phyloP scores from a whole-genome alignment of 2,888 invertebrate genomes.

The Cosmia pyralina region DNA sequence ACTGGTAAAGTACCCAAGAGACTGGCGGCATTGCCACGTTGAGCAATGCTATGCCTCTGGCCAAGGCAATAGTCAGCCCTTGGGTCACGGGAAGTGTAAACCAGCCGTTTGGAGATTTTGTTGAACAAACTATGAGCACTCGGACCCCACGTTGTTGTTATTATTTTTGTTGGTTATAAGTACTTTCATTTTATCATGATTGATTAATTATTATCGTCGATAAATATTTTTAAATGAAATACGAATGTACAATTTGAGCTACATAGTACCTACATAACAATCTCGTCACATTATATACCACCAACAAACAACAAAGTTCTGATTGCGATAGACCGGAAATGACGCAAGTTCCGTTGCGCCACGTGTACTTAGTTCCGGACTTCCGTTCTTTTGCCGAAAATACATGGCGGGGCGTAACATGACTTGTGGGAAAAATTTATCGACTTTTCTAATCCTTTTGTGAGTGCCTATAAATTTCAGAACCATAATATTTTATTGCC shows the following conservation, averaged over 20 bases:
- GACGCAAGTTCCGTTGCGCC: slow-evolving; percentile 71
- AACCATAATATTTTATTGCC: slow-evolving; percentile 19
- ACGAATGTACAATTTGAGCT: background rate
- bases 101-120: too few species aligned
- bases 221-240: background rate
- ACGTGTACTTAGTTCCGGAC: slow-evolving; percentile 77
- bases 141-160: too few species aligned
- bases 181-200: background rate
- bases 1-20: too few species aligned
- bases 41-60: too few species aligned
- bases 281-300: slow-evolving; percentile 12
- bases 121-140: too few species aligned
- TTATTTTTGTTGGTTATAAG: background rate
- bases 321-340: slow-evolving; percentile 71
- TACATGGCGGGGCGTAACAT: slow-evolving; percentile 47
- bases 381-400: slow-evolving; percentile 71
- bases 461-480: slow-evolving; percentile 23
- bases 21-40: too few species aligned
- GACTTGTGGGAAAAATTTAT: slow-evolving; percentile 82
- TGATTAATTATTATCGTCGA: background rate
- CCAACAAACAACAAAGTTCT: slow-evolving; percentile 24
- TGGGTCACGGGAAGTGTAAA: too few species aligned
- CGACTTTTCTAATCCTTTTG: slow-evolving; percentile 71
- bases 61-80: too few species aligned
- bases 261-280: background rate